These are phyloP conservation scores for Drosophila prolongata DNA, from an alignment of 2,888 invertebrate species.

Conservation along the genomic window DNA sequence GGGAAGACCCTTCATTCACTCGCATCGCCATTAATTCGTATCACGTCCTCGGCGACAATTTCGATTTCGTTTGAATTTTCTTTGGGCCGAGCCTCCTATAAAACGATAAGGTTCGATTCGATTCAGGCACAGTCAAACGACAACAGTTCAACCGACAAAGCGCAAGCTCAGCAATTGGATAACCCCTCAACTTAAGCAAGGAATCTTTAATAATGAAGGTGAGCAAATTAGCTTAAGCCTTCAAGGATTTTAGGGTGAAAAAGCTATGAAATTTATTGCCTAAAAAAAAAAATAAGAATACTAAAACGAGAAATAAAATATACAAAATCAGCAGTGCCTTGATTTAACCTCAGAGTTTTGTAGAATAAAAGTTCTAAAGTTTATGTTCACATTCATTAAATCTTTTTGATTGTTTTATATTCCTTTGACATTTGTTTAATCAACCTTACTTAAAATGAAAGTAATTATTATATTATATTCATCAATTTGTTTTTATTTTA, in stretches of 20 bases:
- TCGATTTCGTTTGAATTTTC: conserved; percentile 67
- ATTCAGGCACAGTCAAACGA: conserved; percentile 77
- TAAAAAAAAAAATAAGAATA: no score
- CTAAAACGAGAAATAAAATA: background rate
- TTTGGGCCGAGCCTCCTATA: conserved; percentile 66
- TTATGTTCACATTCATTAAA: no score
- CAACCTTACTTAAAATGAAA: no score
- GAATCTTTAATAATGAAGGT: conserved; percentile 83
- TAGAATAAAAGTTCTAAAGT: no score
- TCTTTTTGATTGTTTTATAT: no score
- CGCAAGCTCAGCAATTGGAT: conserved; percentile 68
- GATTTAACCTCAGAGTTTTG: no score
- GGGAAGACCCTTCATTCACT: conserved; percentile 48
- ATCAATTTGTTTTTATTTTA: no score
- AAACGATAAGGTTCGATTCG: conserved; percentile 63
- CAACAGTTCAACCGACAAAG: conserved; percentile 68
- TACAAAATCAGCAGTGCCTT: no score
- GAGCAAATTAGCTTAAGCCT: background rate
- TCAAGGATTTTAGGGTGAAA: no score
- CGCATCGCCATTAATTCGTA: conserved; percentile 29
- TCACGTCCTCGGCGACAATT: conserved; percentile 69
- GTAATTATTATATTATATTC: no score
- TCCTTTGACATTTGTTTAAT: no score
- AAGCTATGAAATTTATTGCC: no score
- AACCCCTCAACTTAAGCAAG: conserved; percentile 75